A percentile compares a stretch with the other conserved stretches of the same genome.
Conservation (phyloP, 2,888 invertebrate species). For the Drosophila trichaetosa region DNA sequence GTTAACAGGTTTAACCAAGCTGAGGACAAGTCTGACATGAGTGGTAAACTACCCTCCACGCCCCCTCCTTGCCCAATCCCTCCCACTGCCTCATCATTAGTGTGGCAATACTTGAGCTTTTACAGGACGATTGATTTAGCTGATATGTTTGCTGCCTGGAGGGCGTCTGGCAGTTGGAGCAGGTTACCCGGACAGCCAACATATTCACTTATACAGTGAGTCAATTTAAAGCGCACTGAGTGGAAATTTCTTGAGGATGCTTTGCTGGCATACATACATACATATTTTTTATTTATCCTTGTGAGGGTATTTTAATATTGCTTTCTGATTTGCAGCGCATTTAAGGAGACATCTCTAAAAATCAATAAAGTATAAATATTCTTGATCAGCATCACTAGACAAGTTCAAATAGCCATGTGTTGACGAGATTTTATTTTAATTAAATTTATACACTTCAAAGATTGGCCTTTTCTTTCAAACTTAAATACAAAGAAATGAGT, state of each 20-base stretch:
- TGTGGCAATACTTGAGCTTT: constrained; percentile 41
- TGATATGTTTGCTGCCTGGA: constrained; percentile 16
- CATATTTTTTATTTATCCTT: neutral
- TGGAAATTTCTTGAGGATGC: constrained; percentile 21
- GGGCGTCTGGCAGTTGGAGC: neutral
- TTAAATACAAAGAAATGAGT: neutral
- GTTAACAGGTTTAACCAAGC: constrained; percentile 78
- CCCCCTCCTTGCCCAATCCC: neutral
- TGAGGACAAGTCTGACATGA: constrained; percentile 69
- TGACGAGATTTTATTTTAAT: neutral
- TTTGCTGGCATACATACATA: neutral
- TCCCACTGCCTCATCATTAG: constrained; percentile 46
- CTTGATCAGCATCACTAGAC: neutral
- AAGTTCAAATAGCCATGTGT: too few species aligned
- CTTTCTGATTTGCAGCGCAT: neutral
- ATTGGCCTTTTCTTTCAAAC: neutral
- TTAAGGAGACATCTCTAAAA: neutral
- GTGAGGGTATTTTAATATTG: neutral
- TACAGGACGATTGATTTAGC: constrained; percentile 46
- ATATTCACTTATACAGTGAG: neutral
- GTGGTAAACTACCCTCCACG: constrained; percentile 44
- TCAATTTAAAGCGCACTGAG: constrained; percentile 28
- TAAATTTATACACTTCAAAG: neutral
- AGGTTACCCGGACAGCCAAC: constrained; percentile 10
- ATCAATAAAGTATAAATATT: neutral